A percentile compares a stretch with the other conserved stretches of the same genome.
Evolutionary conservation across 2,888 invertebrate genomes (phyloP).

Genomic region (Pogonocherus hispidulus): DNA sequence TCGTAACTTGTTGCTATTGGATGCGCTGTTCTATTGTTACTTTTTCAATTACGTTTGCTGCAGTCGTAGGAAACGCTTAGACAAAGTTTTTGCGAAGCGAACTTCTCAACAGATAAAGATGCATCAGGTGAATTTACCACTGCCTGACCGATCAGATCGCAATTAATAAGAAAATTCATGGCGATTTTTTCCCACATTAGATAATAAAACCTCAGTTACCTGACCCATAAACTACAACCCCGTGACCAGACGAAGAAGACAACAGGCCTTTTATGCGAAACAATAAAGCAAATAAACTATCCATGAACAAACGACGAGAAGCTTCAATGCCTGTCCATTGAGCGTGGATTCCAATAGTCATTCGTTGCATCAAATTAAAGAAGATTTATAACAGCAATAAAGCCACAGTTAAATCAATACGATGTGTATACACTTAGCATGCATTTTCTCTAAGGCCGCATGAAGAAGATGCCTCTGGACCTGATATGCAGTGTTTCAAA

Average conservation of each 20-base stretch:
- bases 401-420: constrained; percentile 5
- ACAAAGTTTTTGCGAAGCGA: too few relatives aligned
- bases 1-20: too few relatives aligned
- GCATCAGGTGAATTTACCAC: background rate
- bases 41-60: too few relatives aligned
- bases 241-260: background rate
- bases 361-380: background rate
- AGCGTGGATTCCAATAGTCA: background rate
- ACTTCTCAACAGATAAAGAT: too few relatives aligned
- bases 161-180: too few relatives aligned
- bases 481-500: too few relatives aligned
- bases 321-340: background rate
- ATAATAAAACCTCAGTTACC: background rate
- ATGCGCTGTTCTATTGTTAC: too few relatives aligned
- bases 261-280: background rate
- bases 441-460: constrained; percentile 4
- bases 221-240: background rate
- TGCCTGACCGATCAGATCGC: background rate
- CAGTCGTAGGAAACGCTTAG: too few relatives aligned
- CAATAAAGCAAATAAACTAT: background rate
- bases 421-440: background rate
- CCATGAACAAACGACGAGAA: background rate
- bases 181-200: background rate
- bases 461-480: too few relatives aligned
- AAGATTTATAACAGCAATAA: constrained; percentile 1